Base-by-base conservation (phyloP, 2,797 vertebrate species). In the Pteronotus mesoamericanus region DNA sequence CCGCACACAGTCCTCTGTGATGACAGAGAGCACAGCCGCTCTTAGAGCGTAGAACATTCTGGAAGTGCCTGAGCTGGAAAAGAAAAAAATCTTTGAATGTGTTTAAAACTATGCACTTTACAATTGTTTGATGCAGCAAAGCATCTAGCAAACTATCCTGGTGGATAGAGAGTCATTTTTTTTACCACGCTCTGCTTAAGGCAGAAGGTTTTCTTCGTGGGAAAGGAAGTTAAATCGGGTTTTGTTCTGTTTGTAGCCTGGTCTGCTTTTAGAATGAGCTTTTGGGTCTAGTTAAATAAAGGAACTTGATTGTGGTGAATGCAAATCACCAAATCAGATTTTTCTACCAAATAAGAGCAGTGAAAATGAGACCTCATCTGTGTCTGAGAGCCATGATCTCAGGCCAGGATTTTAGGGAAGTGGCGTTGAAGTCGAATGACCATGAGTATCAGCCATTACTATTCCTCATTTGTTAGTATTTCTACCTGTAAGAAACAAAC, bases 281-380 rank as follows among this genome's bases (percentile, higher is more conserved):
- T 89, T 68, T 16, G 19, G 32, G 39, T 61, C 32, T 24, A 55
- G 32, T 82, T 59, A 72, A 61, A 92, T 48, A 89, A 90, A 89
- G 42, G 26, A 94, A 69, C 29, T 88, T 75, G 71, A 74, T 57
- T 64, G 21, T 21, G 32, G 22, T 29, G n/a, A 71, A 72, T 9
- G 14, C 53, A 42, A 42, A 89, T 66, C 3, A 0, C 37, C 88
- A 89, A 68, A 61, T 91, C 4, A 57, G 82, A 79, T 59, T 78
- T 94, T 93, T 93, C 86, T 86, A 66, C 74, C 82, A 90, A 95
- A 51, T 53, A n/a, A 69, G 15, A 9, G 8, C 61, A n/a, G 14
- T 37, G 32, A 21, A 71, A 51, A 72, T 11, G 77, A 69, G 57
- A 42, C 71, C 5, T 22, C 1, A 34, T 51, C 39, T 55, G 57